phyloP scores from a whole-genome alignment of 2,797 vertebrate species.

The Thalassophryne amazonica region DNA sequence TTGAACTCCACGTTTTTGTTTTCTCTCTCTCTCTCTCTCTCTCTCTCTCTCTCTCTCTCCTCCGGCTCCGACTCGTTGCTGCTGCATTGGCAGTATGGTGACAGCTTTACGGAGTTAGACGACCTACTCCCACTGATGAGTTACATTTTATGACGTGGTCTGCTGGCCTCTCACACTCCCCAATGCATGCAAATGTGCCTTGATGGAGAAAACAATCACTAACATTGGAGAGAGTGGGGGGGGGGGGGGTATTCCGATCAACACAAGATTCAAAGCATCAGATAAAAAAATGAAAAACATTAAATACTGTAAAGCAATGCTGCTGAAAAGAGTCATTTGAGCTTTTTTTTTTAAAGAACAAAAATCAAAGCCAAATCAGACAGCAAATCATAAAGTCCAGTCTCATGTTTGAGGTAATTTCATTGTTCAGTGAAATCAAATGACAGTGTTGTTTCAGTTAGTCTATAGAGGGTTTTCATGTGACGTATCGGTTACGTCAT shows the following conservation, averaged over 20 bases:
- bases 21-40: too few relatives aligned
- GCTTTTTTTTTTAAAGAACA: too few relatives aligned
- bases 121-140: conserved; percentile 63
- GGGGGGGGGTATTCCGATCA: neutral
- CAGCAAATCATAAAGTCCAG: too few relatives aligned
- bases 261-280: conserved; percentile 21
- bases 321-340: too few relatives aligned
- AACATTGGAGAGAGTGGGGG: conserved; percentile 12
- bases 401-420: too few relatives aligned
- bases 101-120: conserved; percentile 73
- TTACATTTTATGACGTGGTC: conserved; percentile 61
- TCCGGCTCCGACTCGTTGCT: conserved; percentile 55
- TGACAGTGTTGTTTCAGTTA: too few relatives aligned
- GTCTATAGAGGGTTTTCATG: too few relatives aligned
- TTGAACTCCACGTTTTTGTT: conserved; percentile 45
- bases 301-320: too few relatives aligned
- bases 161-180: conserved; percentile 43
- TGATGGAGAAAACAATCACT: conserved; percentile 49
- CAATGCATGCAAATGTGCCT: conserved; percentile 62
- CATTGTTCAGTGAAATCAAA: too few relatives aligned
- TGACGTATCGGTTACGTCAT: too few relatives aligned
- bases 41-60: too few relatives aligned
- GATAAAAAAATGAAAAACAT: conserved; percentile 2
- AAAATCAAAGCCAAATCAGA: too few relatives aligned
- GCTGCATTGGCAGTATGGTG: conserved; percentile 77